Conservation (phyloP, 2,797 vertebrate genomes). For the Staurois parvus region DNA sequence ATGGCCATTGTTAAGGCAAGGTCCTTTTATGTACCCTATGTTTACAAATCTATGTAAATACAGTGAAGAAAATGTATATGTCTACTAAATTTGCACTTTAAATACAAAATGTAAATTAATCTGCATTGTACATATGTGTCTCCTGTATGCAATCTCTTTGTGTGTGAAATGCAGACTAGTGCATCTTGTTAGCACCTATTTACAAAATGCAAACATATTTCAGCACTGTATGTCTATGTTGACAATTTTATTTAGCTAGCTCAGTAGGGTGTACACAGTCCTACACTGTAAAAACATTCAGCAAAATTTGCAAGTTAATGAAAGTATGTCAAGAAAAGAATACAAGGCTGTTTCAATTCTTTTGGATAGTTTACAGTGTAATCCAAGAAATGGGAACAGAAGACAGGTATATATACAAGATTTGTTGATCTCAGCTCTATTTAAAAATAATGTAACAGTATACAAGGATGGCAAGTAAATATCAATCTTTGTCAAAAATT, state of each 20-base stretch:
- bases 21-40: neutral
- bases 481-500: too few species aligned
- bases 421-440: neutral
- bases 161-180: neutral
- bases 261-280: neutral
- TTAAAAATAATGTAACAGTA: neutral
- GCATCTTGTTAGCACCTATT: neutral
- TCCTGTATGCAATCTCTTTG: neutral
- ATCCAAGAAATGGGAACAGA: neutral
- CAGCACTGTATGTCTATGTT: neutral
- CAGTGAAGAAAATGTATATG: neutral
- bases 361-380: neutral
- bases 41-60: neutral
- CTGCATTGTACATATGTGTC: neutral
- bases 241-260: constrained; percentile 2
- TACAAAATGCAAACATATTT: constrained; percentile 5
- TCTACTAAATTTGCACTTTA: neutral
- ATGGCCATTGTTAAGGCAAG: neutral
- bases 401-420: neutral
- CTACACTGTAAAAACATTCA: too few species aligned
- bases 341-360: neutral
- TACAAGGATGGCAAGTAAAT: too few species aligned
- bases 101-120: neutral
- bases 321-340: neutral
- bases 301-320: neutral